Conservation (phyloP, 1,140 invertebrate genomes). For the Propsilocerus akamusi region DNA sequence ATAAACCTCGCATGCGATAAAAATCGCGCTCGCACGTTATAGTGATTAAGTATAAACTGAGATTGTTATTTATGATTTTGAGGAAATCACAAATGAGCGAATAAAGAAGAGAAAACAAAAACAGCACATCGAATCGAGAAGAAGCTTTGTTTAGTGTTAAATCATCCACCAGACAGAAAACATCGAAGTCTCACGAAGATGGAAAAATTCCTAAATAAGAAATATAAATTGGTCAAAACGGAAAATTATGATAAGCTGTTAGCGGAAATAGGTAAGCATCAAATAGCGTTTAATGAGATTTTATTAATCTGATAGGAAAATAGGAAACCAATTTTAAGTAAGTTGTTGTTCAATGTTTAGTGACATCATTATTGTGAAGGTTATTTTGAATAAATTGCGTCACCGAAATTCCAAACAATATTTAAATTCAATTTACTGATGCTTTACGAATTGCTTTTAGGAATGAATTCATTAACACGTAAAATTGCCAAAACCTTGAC, state of each 20-base stretch:
- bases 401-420: neutral
- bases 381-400: neutral
- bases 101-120: too few species aligned
- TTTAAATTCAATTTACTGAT: neutral
- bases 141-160: neutral
- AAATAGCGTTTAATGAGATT: too few species aligned
- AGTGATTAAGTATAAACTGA: neutral
- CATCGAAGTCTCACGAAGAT: neutral
- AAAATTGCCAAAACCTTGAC: neutral
- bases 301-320: too few species aligned
- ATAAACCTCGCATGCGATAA: too few species aligned
- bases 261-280: neutral
- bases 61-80: neutral
- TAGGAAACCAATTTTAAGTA: too few species aligned
- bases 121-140: too few species aligned
- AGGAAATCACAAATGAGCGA: neutral
- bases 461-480: neutral
- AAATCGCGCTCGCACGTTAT: too few species aligned
- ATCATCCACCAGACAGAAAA: neutral
- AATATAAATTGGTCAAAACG: neutral
- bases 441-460: neutral
- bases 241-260: neutral
- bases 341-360: too few species aligned
- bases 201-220: neutral
- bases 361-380: neutral